Evolutionary conservation across 2,797 vertebrate genomes (phyloP).

Genomic region (Helostoma temminkii): DNA sequence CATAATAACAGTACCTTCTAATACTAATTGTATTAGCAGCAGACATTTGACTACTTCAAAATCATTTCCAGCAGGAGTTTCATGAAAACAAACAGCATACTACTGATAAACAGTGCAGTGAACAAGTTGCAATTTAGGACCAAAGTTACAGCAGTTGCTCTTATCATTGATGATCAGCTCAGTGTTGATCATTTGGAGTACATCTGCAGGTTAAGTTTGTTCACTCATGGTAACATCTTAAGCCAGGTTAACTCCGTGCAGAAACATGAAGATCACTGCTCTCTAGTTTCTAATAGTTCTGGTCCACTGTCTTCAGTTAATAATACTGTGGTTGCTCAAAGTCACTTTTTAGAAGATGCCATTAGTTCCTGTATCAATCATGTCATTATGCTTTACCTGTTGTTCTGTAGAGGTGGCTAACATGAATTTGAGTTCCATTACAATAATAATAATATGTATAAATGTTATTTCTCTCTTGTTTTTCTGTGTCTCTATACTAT

Average conservation of each 20-base stretch:
- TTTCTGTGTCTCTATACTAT: background rate
- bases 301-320: constrained; percentile 21
- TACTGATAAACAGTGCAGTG: constrained; percentile 18
- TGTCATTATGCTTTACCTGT: background rate
- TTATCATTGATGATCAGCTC: constrained; percentile 16
- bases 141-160: constrained; percentile 3
- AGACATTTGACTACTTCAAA: background rate
- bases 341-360: constrained; percentile 20
- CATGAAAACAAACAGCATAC: background rate
- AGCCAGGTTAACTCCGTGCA: background rate
- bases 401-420: background rate
- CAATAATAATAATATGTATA: constrained; percentile 5
- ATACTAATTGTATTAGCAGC: background rate
- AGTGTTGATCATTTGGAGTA: background rate
- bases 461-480: constrained; percentile 12
- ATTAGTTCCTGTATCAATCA: constrained; percentile 2
- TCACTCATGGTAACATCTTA: constrained; percentile 21
- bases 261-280: constrained; percentile 15
- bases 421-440: constrained; percentile 1
- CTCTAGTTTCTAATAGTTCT: constrained; percentile 43
- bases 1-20: no score
- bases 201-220: background rate
- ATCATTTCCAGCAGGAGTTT: background rate
- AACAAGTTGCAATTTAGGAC: background rate
- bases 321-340: constrained; percentile 55